These are phyloP conservation scores for Orycteropus afer DNA, from an alignment of 2,113 vertebrate species.

Conservation along the genomic window DNA sequence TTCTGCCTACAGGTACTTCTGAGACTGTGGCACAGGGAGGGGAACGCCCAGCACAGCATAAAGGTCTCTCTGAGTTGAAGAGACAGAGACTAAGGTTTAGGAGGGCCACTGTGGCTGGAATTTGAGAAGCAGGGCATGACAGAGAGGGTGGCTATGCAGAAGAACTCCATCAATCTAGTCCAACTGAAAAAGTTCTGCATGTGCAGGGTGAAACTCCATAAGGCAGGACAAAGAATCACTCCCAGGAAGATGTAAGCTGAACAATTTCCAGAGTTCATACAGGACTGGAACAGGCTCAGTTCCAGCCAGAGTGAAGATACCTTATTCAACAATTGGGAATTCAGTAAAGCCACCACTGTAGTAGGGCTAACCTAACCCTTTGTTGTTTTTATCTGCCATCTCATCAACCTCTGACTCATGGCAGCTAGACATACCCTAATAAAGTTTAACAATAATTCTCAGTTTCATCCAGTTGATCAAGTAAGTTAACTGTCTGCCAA, in stretches of 20 bases:
- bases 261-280: background rate
- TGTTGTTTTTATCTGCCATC: background rate
- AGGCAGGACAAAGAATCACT: background rate
- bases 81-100: background rate
- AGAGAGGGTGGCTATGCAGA: background rate
- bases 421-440: background rate
- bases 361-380: background rate
- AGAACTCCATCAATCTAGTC: background rate
- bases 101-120: background rate
- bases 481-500: background rate
- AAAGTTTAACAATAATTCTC: background rate
- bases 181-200: background rate
- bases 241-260: background rate
- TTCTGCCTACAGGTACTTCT: background rate
- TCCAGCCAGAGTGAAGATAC: background rate
- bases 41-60: fast-evolving
- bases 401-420: background rate
- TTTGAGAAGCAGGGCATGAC: background rate
- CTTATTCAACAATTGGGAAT: background rate
- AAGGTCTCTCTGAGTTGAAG: background rate
- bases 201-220: background rate
- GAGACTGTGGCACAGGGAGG: background rate
- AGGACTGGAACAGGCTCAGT: background rate
- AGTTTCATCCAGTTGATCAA: background rate
- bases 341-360: background rate